Percentiles rank a stretch among this genome's conserved stretches.
Conservation (phyloP, 2,113 vertebrate genomes). For the Lota lota region DNA sequence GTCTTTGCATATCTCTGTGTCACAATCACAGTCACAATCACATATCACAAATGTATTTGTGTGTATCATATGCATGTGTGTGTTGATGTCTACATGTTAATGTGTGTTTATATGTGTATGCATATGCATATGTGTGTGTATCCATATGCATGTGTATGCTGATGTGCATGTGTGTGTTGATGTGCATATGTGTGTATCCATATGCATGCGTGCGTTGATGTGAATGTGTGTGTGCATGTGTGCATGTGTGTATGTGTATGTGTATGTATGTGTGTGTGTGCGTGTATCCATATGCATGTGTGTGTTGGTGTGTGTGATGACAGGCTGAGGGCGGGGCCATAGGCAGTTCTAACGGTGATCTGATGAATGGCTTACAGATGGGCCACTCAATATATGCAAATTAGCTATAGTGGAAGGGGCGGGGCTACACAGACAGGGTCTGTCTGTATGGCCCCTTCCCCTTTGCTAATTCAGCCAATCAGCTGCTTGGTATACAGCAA, state of each 20-base stretch:
- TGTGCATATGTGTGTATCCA: constrained; percentile 29
- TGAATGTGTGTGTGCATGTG: constrained; percentile 6
- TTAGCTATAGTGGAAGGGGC: constrained; percentile 66
- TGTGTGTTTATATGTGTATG: too few relatives aligned
- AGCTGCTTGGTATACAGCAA: neutral
- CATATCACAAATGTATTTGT: constrained; percentile 33
- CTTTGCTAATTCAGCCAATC: neutral
- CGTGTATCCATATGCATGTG: constrained; percentile 18
- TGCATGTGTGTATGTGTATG: constrained; percentile 10
- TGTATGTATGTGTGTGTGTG: constrained; percentile 29
- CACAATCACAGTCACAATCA: too few relatives aligned
- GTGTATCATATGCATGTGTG: constrained; percentile 17
- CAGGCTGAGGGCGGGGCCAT: constrained; percentile 42
- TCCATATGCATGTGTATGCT: neutral
- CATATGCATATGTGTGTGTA: too few relatives aligned
- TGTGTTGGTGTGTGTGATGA: constrained; percentile 34
- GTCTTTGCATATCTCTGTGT: constrained; percentile 30
- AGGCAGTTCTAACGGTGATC: constrained; percentile 71
- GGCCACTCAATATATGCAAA: constrained; percentile 77
- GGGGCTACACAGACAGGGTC: constrained; percentile 40
- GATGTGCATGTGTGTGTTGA: constrained; percentile 4
- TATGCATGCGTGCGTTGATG: neutral
- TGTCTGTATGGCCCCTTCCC: constrained; percentile 16
- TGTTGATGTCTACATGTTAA: constrained; percentile 25
- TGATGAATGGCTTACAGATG: constrained; percentile 81